Base-by-base conservation (phyloP, 2,113 vertebrate species). In the Cryptotis parvus region DNA sequence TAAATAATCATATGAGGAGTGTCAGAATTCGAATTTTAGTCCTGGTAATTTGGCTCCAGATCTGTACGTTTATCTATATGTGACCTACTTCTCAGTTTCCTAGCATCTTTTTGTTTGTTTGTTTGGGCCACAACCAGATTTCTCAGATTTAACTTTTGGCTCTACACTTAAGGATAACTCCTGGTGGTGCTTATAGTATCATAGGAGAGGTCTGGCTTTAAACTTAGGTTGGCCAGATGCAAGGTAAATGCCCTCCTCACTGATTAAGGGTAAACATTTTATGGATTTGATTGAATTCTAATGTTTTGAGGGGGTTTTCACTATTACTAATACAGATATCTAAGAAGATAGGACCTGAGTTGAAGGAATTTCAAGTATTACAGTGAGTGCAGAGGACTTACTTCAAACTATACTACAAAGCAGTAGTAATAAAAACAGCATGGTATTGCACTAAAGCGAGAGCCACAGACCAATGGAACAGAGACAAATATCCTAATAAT, bases 221-320 rank as follows among this genome's bases (percentile, higher is more conserved):
- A 49, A 49, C 45, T 14, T 14, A 49, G 10, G 14, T 49, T 49
- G 45, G 5, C 45, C 45, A 49, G 10, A 49, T 49, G 45, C 45
- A 49, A 49, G 45, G 45, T 10, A 10, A 49, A 49, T 49, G 45
- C 45, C 45, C 45, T 49, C 10, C 45, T 10, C 14, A 10, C 45
- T 49, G 45, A 49, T 49, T 12, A 49, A 49, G 14, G 14, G 14
- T 12, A 49, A 84, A 52, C 1, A 5, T 33, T 61, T 87, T 14
- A 15, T 16, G 27, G 18, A 15, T 4, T 58, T 35, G 10, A 6
- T 22, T 35, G 37, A 43, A 43, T 5, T 10, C 35, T 78, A 65
- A 24, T 31, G 12, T 37, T 66, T 65, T 58, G 18, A 3, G 0
- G 0, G 0, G n/a, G 10, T 31, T 61, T 61, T 0, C 20, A 33